These are phyloP conservation scores for Graptemys geographica DNA, from an alignment of 2,797 vertebrate genomes.

Conservation along the genomic window DNA sequence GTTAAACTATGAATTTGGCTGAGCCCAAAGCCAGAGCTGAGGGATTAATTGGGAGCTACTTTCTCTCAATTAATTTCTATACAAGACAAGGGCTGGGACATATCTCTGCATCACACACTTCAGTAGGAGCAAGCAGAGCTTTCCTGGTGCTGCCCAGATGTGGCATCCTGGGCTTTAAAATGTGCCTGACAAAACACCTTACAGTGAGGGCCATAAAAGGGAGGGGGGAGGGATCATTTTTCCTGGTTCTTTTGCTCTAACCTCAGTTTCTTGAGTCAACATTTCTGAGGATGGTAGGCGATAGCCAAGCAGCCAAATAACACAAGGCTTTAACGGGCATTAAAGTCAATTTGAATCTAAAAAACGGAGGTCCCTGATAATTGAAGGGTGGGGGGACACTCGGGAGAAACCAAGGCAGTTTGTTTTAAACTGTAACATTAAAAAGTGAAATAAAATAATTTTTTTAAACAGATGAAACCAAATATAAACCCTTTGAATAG, in stretches of 20 bases:
- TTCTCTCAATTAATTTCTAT: not conserved
- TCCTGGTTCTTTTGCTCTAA: not conserved
- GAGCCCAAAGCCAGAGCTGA: not conserved
- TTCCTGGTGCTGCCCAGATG: not conserved
- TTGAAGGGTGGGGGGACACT: not conserved
- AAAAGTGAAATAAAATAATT: not conserved
- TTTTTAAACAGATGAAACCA: not conserved
- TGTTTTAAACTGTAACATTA: not conserved
- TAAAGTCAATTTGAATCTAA: not conserved
- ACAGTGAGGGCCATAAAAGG: not conserved
- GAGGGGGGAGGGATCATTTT: not conserved
- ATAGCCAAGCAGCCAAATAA: not conserved
- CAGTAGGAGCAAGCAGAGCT: too few relatives aligned
- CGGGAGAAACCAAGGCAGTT: not conserved
- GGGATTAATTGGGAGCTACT: not conserved
- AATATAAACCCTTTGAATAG: not conserved
- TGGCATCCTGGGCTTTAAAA: too few relatives aligned
- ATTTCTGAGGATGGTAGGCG: not conserved
- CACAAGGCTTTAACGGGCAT: not conserved
- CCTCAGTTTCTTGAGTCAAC: not conserved
- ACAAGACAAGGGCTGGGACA: too few relatives aligned
- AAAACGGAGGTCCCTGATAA: not conserved
- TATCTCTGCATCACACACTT: too few relatives aligned
- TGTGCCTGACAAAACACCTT: too few relatives aligned
- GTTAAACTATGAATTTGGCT: not conserved